phyloP scores from a whole-genome alignment of 2,797 vertebrate genomes.

The Xyrichtys novacula region DNA sequence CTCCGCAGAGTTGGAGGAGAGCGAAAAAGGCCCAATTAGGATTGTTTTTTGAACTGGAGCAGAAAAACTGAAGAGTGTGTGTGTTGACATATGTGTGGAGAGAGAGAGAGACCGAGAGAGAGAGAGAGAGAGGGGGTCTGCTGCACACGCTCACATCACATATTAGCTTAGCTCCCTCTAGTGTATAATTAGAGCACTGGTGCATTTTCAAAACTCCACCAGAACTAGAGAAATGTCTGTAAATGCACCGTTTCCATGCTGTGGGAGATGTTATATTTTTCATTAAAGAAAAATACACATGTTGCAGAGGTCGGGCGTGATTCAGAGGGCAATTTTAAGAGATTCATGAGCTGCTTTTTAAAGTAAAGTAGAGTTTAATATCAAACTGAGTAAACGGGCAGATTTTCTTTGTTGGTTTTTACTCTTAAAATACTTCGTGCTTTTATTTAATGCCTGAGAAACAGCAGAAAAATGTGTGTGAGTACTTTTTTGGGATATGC shows the following conservation, averaged over 20 bases:
- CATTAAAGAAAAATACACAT: not conserved
- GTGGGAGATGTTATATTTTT: not conserved
- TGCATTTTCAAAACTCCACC: not conserved
- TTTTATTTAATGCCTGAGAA: not conserved
- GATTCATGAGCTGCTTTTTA: not conserved
- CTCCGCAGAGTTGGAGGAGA: slow-evolving; percentile 55
- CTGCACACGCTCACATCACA: slow-evolving; percentile 75
- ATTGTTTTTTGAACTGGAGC: slow-evolving; percentile 87
- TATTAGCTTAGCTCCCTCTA: slow-evolving; percentile 97
- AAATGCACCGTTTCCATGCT: not conserved
- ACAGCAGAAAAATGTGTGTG: not conserved
- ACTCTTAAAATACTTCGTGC: not conserved
- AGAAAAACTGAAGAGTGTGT: slow-evolving; percentile 51
- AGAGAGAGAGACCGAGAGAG: not conserved
- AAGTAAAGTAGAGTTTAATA: not conserved
- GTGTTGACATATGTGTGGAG: slow-evolving; percentile 46
- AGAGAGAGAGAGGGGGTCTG: slow-evolving; percentile 16
- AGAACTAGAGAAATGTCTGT: not conserved
- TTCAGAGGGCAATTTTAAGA: not conserved
- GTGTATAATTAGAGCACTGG: slow-evolving; percentile 76
- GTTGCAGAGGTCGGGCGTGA: not conserved
- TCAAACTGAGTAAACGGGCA: no score
- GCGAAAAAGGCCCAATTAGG: slow-evolving; percentile 81
- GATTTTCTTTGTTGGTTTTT: not conserved
- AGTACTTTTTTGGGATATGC: not conserved